Base-by-base conservation (phyloP, 37 sponge, comb jelly and placozoan species). In the Cliona cf. orientalis region DNA sequence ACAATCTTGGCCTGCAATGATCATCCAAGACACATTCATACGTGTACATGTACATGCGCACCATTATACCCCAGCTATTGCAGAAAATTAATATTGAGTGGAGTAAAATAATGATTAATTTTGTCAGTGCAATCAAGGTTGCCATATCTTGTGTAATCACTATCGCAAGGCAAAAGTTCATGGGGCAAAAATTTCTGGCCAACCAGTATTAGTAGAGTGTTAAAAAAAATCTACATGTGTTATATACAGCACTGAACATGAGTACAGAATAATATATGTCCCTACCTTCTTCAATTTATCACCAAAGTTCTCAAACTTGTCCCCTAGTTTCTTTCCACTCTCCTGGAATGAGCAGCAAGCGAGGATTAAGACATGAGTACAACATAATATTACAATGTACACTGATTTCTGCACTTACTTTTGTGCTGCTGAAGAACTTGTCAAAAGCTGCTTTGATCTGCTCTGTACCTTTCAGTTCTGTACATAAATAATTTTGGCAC, bases 401-500 rank as follows among this genome's bases (percentile, higher is more conserved):
- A 36, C 35, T 32, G 3, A 66, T 32, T 31, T 21, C 7, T 5
- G 3, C 4, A n/a, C 67, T 58, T 70, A 67, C 68, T 71, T 55
- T 56, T 45, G 81, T 80, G 58, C 53, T 53, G n/a, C 56, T 69
- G 43, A 70, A 29, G 39, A 80, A 80, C 60, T 70, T 80, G 22
- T 78, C 69, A 78, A 78, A 78, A 6, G 81, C 56, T 29, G 73
- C 73, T 46, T 87, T 69, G 26, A 75, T 76, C 39, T 78, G 78
- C 5, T 79, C 42, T 2, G 58, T 42, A 21, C 74, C 74, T 32
- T 68, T 75, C 81, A 87, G 21, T 42, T 87, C 74, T 78, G 44
- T 22, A 43, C 36, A 1, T 29, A 17, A 31, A 62, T 46, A 25
- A 29, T 14, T 73, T 22, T 25, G 22, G n/a, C n/a, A n/a, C n/a